Evolutionary conservation across 2,797 vertebrate species (phyloP), one percentile per base, ranked within the genome.

Genomic region (Brachyrhaphis roseni): DNA sequence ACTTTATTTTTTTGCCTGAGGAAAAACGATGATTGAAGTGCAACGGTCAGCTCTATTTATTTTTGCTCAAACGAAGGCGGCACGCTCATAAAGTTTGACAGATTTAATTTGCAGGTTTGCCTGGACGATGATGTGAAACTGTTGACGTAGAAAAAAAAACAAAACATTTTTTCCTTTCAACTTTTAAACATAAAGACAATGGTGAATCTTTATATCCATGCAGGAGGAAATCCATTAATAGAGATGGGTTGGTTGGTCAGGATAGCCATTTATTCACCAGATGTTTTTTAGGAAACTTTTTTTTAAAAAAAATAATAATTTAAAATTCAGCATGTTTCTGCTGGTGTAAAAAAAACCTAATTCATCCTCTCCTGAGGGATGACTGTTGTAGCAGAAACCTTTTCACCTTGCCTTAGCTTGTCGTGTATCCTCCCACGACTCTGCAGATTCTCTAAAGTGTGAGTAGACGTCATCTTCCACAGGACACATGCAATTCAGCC

Each of bases 221-320:
- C 20, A 66, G 31, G 39, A 75, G 51, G 39, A 77, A 28, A 16
- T 41, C 16, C 15, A 78, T 80, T 47, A 23, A 28, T 46, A 64
- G 46, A 57, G 49, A 72, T 18, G 26, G 5, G 45, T 74, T 64
- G 55, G 43, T 80, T 70, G 72, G 76, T 28, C 68, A 70, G 75
- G 28, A 26, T n/a, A 62, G 31, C 53, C 23, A 31, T 68, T 76
- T 53, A 23, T 26, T 53, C 49, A 26, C 49, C 49, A 53, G 49
- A 28, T 31, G 28, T 46, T 72, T 5, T 43, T 73, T 4, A 78
- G 8, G 31, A 46, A n/a, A 23, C 12, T 26, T 15, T 70, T 31
- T 59, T 34, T 31, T 23, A 10, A 43, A 43, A 43, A 10, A 43
- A 41, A 10, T 10, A 41, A 41, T 2, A 43, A 43, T 10, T 2